These are phyloP conservation scores for Drosophila mimetica DNA, from an alignment of 2,888 invertebrate genomes.

Conservation along the genomic window DNA sequence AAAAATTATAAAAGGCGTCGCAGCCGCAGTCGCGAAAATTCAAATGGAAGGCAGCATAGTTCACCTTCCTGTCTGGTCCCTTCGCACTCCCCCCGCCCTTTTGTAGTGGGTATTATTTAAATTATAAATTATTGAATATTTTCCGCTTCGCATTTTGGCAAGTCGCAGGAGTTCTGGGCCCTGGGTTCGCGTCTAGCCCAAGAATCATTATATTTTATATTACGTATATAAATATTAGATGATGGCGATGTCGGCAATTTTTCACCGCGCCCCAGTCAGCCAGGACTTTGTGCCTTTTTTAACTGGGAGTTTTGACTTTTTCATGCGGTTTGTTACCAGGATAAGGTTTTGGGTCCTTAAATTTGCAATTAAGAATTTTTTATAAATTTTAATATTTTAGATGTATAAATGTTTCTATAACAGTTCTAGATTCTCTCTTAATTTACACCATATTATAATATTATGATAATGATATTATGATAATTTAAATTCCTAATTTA, in stretches of 20 bases:
- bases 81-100: background rate
- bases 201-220: slow-evolving; percentile 76
- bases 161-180: slow-evolving; percentile 24
- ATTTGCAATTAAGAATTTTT: no score
- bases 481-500: no score
- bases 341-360: no score
- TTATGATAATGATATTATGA: no score
- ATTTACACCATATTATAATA: no score
- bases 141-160: slow-evolving; percentile 65
- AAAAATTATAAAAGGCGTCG: slow-evolving; percentile 80
- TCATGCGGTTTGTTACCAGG: background rate
- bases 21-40: slow-evolving; percentile 57
- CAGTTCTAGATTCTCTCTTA: no score
- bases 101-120: slow-evolving; percentile 78
- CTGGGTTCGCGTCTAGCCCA: slow-evolving; percentile 19
- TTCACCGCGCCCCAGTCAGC: slow-evolving; percentile 58
- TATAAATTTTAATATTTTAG: no score
- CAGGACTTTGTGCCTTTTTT: background rate
- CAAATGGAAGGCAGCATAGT: slow-evolving; percentile 70
- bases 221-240: slow-evolving; percentile 77
- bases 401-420: no score
- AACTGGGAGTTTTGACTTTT: slow-evolving; percentile 13
- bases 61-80: slow-evolving; percentile 57
- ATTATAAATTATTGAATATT: slow-evolving; percentile 80
- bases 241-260: slow-evolving; percentile 64